Percentiles rank a stretch among this genome's conserved stretches.
phyloP scores from a whole-genome alignment of 2,113 vertebrate species.

The Oriolus oriolus region DNA sequence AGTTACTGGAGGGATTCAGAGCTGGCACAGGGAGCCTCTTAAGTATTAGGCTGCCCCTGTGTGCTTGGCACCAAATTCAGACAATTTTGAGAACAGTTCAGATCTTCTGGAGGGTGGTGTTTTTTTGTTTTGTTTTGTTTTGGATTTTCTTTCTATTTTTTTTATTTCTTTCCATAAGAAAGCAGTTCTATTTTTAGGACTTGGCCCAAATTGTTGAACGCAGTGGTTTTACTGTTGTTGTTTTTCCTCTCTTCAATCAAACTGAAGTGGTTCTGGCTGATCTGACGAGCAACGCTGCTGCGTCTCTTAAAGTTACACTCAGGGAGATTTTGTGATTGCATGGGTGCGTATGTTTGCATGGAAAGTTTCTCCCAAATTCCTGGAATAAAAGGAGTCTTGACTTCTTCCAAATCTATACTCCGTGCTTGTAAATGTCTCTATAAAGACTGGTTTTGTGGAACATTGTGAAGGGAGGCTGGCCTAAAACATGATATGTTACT shows the following conservation, averaged over 20 bases:
- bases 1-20: conserved; percentile 27
- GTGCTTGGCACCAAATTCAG: conserved; percentile 63
- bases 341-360: not conserved
- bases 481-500: not conserved
- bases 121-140: not conserved
- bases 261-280: conserved; percentile 41
- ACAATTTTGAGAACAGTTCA: conserved; percentile 60
- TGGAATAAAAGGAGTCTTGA: conserved; percentile 16
- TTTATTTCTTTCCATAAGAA: conserved; percentile 69
- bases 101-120: not conserved
- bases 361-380: conserved; percentile 36
- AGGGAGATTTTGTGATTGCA: not conserved
- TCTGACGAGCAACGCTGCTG: not conserved
- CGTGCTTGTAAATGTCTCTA: conserved; percentile 9
- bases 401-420: not conserved
- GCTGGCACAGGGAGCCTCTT: not conserved
- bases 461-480: not conserved
- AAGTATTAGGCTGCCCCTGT: conserved; percentile 38
- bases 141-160: not conserved
- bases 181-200: conserved; percentile 70
- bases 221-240: conserved; percentile 65
- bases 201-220: conserved; percentile 59
- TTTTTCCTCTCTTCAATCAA: conserved; percentile 66
- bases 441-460: not conserved
- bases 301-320: conserved; percentile 38